These are phyloP conservation scores for Argopecten irradians DNA, from an alignment of 1,140 invertebrate genomes.

Conservation along the genomic window DNA sequence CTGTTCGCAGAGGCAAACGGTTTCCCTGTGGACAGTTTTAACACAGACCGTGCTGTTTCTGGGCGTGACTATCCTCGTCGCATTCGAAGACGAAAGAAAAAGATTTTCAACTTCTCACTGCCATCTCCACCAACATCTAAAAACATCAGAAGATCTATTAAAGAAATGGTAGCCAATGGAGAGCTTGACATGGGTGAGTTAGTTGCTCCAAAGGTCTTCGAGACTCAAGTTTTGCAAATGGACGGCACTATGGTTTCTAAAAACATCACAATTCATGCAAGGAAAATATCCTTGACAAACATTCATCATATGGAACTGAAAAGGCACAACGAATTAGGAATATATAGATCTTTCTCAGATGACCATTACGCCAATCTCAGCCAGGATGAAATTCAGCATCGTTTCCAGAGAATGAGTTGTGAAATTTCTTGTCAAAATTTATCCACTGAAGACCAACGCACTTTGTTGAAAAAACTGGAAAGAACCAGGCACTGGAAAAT, in stretches of 20 bases:
- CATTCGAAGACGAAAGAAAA: not conserved
- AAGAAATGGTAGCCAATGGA: not conserved
- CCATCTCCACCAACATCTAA: not conserved
- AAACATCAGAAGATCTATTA: not conserved
- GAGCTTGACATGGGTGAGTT: conserved; percentile 32
- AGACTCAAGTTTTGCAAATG: not conserved
- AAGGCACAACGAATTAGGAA: not conserved
- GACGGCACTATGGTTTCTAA: not conserved
- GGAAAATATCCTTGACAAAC: not conserved
- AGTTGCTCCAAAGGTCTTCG: conserved; percentile 33
- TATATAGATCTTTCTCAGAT: not conserved
- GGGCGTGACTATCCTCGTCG: not conserved
- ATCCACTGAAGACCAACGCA: not conserved
- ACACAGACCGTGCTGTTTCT: not conserved
- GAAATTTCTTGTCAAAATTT: not conserved
- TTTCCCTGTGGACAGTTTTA: not conserved
- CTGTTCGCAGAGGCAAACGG: not conserved
- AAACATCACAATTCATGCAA: not conserved
- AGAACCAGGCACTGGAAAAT: conserved; percentile 25
- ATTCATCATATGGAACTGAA: not conserved
- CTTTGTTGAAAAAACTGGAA: not conserved
- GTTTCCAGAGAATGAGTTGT: not conserved
- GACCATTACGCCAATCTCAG: not conserved
- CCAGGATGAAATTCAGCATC: not conserved
- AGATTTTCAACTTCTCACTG: not conserved